Base-by-base conservation (phyloP, 2,113 vertebrate genomes). In the Octodon degus region DNA sequence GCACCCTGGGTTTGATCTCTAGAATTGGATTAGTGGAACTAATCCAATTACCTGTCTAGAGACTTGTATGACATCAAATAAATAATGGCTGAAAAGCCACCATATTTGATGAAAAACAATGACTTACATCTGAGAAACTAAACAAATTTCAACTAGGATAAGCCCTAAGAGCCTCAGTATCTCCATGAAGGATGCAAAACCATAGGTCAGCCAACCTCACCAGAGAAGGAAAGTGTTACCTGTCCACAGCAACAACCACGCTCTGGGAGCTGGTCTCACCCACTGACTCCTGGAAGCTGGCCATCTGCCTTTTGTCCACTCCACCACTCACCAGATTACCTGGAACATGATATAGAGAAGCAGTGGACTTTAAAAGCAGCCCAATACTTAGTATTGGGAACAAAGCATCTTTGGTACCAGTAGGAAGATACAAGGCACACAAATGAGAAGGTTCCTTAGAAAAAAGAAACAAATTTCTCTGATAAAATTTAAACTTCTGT, bases 201-300 rank as follows among this genome's bases (percentile, higher is more conserved):
- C 76, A 16, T 25, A 24, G 17, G 32, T 2, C 27, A 25, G 7
- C 25, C 37, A 53, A 40, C 24, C 68, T 81, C 34, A 27, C 4
- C 50, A 43, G n/a, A 72, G 79, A 10, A 77, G 24, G 76, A 2
- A 79, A 7, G 40, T 53, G 9, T 98, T 98, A 99, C 99, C 99
- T 99, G 98, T 99, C 99, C 5, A 99, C 99, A 74, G 99, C 99
- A 7, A 99, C 99, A 19, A 99, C 99, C 50, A 99, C 99, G 32
- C 99, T 99, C 98, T 99, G 99, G 0, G 99, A 99, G 97, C 99
- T 99, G 97, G 99, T 99, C 98, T 99, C 99, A 86, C 99, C 99
- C 20, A 99, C 99, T 0, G 99, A 99, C 97, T 99, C 99, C 97
- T 99, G 99, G 97, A 99, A 99, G 97, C 99, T 99, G 67, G 99